These are phyloP conservation scores for Trichechus manatus DNA, from an alignment of 2,113 vertebrate species.

Conservation along the genomic window DNA sequence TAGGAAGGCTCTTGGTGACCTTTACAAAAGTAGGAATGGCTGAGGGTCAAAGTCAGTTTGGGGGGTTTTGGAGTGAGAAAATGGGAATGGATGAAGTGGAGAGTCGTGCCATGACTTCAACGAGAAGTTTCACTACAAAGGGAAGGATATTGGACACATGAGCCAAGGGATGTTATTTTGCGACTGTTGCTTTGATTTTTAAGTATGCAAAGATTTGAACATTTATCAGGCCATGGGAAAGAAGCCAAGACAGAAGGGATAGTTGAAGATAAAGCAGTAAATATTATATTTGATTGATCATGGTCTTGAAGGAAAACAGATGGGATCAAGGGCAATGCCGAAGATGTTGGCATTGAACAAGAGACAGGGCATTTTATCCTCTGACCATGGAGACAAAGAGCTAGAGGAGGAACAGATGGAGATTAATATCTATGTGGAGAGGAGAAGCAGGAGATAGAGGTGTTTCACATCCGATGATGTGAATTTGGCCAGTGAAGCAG, in stretches of 20 bases:
- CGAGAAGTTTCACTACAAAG: background rate
- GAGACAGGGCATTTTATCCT: background rate
- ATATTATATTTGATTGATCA: conserved; percentile 52
- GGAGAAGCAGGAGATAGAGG: background rate
- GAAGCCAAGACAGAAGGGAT: conserved; percentile 52
- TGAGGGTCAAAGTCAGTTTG: background rate
- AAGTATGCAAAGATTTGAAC: conserved; percentile 41
- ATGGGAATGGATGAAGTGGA: background rate
- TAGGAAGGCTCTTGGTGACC: background rate
- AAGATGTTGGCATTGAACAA: background rate
- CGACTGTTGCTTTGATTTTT: conserved; percentile 12
- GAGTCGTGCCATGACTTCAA: background rate
- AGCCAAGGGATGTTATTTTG: background rate
- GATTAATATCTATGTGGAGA: background rate
- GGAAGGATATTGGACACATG: background rate
- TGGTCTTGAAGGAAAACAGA: conserved; percentile 49
- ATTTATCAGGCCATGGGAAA: conserved; percentile 45
- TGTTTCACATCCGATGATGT: background rate
- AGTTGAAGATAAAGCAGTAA: conserved; percentile 51
- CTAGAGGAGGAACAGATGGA: background rate
- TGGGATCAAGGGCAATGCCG: background rate
- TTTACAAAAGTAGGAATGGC: background rate
- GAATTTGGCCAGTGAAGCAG: background rate
- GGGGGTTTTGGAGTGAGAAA: background rate
- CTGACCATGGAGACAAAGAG: background rate